Conservation (phyloP, 1,140 invertebrate genomes). For the Pogonognathellus flavescens region DNA sequence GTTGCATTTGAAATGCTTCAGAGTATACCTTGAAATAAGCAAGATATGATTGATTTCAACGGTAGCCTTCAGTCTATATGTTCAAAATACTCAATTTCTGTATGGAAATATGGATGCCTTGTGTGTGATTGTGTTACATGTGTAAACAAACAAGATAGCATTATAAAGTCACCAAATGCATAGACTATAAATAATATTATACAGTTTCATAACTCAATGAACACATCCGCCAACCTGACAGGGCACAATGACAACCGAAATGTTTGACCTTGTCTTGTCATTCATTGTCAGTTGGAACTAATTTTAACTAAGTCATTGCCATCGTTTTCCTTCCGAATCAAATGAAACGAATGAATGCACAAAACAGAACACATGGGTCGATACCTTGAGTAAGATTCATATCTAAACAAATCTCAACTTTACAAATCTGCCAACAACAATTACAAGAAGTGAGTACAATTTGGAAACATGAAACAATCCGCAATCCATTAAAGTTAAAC, state of each 20-base stretch:
- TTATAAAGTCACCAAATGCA: background rate
- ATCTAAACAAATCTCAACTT: no score
- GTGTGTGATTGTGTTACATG: no score
- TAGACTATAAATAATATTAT: background rate
- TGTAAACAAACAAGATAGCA: slow-evolving; percentile 18
- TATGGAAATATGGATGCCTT: background rate
- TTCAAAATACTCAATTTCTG: background rate
- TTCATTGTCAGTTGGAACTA: background rate
- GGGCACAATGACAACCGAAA: slow-evolving; percentile 16
- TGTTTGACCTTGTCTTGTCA: slow-evolving; percentile 7
- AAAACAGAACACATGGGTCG: background rate
- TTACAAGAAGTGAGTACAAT: no score
- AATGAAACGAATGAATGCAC: background rate
- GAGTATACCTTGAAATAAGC: slow-evolving; percentile 5
- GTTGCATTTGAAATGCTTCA: no score
- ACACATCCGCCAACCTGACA: background rate
- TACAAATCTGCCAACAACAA: no score
- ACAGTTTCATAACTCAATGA: background rate
- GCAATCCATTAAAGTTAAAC: no score
- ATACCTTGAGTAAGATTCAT: background rate
- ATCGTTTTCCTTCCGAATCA: background rate
- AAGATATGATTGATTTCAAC: background rate
- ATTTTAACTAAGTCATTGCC: slow-evolving; percentile 17
- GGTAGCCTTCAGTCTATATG: background rate
- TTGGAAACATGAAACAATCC: no score